Percentiles rank a stretch among this genome's conserved stretches.
These are phyloP conservation scores for Lycocorax pyrrhopterus DNA, from an alignment of 2,113 vertebrate genomes.

Conservation along the genomic window DNA sequence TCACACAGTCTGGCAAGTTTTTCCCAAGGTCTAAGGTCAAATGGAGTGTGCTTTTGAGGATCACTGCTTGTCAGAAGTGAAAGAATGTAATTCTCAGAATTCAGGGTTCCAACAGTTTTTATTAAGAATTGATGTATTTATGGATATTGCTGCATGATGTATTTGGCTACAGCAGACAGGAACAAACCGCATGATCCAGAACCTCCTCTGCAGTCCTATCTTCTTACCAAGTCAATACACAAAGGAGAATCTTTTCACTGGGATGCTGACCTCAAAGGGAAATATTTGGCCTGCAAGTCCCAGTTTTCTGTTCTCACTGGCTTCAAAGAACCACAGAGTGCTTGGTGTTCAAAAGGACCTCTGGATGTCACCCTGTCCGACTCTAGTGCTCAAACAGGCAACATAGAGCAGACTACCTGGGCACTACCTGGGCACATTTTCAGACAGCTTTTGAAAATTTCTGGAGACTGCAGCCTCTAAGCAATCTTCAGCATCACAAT, in stretches of 20 bases:
- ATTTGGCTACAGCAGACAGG: neutral
- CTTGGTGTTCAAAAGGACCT: neutral
- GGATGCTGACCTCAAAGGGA: neutral
- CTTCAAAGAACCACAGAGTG: neutral
- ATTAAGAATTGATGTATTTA: neutral
- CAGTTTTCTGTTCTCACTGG: neutral
- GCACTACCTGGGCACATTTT: neutral
- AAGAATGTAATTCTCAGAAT: no score
- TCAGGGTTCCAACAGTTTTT: neutral
- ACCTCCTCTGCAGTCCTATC: neutral
- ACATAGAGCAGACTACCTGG: neutral
- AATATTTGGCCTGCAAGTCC: neutral
- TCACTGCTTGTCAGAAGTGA: no score
- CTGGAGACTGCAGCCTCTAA: neutral
- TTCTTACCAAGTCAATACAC: neutral
- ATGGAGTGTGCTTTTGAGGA: no score
- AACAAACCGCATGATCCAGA: neutral
- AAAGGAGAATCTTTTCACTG: neutral
- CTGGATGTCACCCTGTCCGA: neutral
- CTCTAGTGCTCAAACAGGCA: neutral
- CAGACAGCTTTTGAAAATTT: neutral
- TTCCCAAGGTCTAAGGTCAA: no score
- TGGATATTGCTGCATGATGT: neutral
- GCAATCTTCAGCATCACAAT: neutral
- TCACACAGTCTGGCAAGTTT: no score